A percentile compares a stretch with the other conserved stretches of the same genome.
Conservation (phyloP, 2,797 vertebrate species). For the Phrynocephalus vlangalii region DNA sequence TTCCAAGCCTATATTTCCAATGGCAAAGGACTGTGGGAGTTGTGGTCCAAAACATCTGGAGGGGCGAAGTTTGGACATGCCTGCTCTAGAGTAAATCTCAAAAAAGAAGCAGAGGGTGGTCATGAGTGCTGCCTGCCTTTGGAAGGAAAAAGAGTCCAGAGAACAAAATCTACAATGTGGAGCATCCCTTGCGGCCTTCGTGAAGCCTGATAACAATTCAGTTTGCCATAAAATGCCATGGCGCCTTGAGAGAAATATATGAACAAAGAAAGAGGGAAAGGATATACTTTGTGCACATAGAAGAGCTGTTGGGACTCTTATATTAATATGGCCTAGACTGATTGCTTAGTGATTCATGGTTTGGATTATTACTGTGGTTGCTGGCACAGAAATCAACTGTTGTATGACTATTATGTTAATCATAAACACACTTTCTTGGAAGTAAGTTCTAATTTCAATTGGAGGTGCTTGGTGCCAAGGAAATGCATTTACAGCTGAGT, state of each 20-base stretch:
- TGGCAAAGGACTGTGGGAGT: too few relatives aligned
- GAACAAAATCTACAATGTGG: background rate
- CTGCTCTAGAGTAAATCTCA: background rate
- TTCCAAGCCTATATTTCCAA: too few relatives aligned
- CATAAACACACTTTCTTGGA: constrained; percentile 29
- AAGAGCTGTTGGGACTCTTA: constrained; percentile 1
- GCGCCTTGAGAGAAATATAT: constrained; percentile 6
- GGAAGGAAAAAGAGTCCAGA: background rate
- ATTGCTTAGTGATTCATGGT: constrained; percentile 9
- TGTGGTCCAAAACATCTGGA: too few relatives aligned
- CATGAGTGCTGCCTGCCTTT: background rate
- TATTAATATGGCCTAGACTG: constrained; percentile 14
- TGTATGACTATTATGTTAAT: constrained; percentile 33
- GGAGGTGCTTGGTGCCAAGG: background rate
- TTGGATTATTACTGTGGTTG: constrained; percentile 24
- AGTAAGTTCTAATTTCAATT: constrained; percentile 24
- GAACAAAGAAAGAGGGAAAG: background rate
- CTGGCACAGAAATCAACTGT: constrained; percentile 22
- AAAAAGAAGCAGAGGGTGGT: background rate
- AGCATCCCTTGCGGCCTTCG: rapidly evolving
- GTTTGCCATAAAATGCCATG: background rate
- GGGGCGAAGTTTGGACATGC: too few relatives aligned
- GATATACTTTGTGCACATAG: constrained; percentile 1
- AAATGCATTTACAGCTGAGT: constrained; percentile 1
- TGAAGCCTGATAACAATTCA: background rate